Percentiles rank a stretch among this genome's conserved stretches.
Conservation (phyloP, 2,888 invertebrate genomes). For the Venusia cambrica region DNA sequence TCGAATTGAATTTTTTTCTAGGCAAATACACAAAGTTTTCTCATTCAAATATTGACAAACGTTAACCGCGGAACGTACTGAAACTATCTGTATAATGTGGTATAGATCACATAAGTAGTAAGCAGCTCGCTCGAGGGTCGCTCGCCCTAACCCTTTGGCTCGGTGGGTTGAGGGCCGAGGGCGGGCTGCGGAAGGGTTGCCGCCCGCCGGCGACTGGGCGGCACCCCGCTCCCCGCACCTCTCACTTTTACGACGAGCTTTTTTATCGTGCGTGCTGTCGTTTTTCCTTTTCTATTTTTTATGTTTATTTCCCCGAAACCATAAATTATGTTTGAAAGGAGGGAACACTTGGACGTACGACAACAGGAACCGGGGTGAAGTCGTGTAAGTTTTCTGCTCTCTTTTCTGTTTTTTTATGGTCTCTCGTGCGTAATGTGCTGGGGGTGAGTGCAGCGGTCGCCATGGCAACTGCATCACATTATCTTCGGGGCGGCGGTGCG, state of each 20-base stretch:
- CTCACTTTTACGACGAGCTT: slow-evolving; percentile 78
- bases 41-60: background rate
- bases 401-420: slow-evolving; percentile 73
- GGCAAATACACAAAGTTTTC: slow-evolving; percentile 1
- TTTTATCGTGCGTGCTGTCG: slow-evolving; percentile 81
- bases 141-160: slow-evolving; percentile 74
- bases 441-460: slow-evolving; percentile 67
- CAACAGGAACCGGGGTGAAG: slow-evolving; percentile 76
- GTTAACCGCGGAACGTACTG: slow-evolving; percentile 2
- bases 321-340: slow-evolving; percentile 82
- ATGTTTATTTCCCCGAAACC: slow-evolving; percentile 82
- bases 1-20: too few relatives aligned
- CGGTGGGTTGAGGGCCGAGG: slow-evolving; percentile 56
- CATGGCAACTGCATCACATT: slow-evolving; percentile 75
- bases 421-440: slow-evolving; percentile 58
- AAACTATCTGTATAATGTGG: slow-evolving; percentile 13
- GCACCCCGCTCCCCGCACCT: slow-evolving; percentile 49
- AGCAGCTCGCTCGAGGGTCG: slow-evolving; percentile 47
- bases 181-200: slow-evolving; percentile 76
- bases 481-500: slow-evolving; percentile 41
- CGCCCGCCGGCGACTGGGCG: slow-evolving; percentile 59
- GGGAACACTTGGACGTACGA: slow-evolving; percentile 78
- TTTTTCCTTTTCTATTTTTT: slow-evolving; percentile 82
- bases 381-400: slow-evolving; percentile 70
- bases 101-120: slow-evolving; percentile 34